Percentiles rank a stretch among this genome's conserved stretches.
These are phyloP conservation scores for Cataglyphis rosenhaueri DNA, from an alignment of 2,888 invertebrate genomes.

Conservation along the genomic window DNA sequence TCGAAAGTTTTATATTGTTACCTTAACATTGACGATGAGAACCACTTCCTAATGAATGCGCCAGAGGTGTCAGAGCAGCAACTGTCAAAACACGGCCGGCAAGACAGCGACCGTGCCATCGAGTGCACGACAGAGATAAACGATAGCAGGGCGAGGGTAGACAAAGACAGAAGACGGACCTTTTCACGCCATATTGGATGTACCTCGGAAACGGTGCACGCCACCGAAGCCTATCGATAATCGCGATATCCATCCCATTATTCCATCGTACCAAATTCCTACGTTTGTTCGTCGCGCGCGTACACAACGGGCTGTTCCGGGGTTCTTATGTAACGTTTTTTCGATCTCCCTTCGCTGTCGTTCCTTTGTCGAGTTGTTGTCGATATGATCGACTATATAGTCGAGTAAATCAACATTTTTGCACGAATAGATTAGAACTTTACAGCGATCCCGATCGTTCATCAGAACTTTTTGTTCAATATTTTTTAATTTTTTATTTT, in stretches of 20 bases:
- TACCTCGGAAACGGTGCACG: constrained; percentile 76
- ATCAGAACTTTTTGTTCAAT: not conserved
- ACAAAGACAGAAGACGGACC: constrained; percentile 62
- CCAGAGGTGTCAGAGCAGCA: constrained; percentile 85
- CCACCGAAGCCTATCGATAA: constrained; percentile 80
- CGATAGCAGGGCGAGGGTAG: constrained; percentile 59
- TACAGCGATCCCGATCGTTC: not conserved
- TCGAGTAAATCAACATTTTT: constrained; percentile 39
- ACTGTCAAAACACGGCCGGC: constrained; percentile 85
- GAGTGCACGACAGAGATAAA: constrained; percentile 72
- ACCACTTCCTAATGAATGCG: constrained; percentile 84
- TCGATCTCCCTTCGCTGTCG: constrained; percentile 42
- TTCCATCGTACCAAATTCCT: constrained; percentile 62
- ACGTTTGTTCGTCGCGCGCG: constrained; percentile 27
- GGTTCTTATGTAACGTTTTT: constrained; percentile 66
- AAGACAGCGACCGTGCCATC: constrained; percentile 70
- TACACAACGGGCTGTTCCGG: constrained; percentile 25
- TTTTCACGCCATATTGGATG: constrained; percentile 79
- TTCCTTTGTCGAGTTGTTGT: constrained; percentile 46
- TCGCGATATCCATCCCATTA: constrained; percentile 76
- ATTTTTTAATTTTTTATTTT: constrained; percentile 7
- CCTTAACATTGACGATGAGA: constrained; percentile 76
- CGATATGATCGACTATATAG: constrained; percentile 64
- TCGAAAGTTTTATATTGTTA: not conserved
- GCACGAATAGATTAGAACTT: not conserved